Evolutionary conservation across 1,140 invertebrate genomes (phyloP).

Genomic region (Apocrypta bakeri): DNA sequence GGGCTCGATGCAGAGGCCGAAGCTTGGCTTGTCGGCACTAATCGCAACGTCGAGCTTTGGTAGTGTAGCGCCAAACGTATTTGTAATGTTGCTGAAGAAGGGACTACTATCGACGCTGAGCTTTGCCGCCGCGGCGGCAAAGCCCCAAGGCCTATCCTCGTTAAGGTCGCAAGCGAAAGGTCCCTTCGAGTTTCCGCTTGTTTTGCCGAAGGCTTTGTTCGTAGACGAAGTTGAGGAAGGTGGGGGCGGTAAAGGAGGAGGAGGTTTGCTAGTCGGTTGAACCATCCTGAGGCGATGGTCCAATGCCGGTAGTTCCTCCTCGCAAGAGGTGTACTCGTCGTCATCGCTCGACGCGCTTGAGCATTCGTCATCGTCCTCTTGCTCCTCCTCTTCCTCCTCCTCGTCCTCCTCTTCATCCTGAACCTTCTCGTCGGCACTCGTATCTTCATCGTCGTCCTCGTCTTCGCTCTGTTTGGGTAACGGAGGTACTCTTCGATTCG

Average conservation of each 20-base stretch:
- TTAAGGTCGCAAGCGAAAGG: conserved; percentile 67
- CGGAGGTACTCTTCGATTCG: conserved; percentile 43
- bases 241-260: not conserved
- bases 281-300: not conserved
- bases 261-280: not conserved
- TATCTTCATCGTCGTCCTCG: conserved; percentile 48
- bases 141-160: conserved; percentile 83
- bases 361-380: conserved; percentile 60
- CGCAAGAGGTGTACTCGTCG: not conserved
- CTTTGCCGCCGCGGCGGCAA: conserved; percentile 81
- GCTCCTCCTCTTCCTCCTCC: conserved; percentile 52
- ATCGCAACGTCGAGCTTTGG: conserved; percentile 66
- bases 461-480: conserved; percentile 54
- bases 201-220: conserved; percentile 58
- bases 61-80: conserved; percentile 63
- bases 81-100: conserved; percentile 69
- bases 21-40: conserved; percentile 64
- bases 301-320: not conserved
- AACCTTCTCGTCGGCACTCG: conserved; percentile 69
- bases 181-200: conserved; percentile 62
- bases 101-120: conserved; percentile 61
- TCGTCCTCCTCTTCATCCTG: conserved; percentile 56
- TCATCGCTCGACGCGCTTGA: conserved; percentile 68
- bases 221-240: conserved; percentile 54
- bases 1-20: conserved; percentile 57